These are phyloP conservation scores for Solenodon paradoxus DNA, from an alignment of 2,113 vertebrate genomes.

Conservation along the genomic window DNA sequence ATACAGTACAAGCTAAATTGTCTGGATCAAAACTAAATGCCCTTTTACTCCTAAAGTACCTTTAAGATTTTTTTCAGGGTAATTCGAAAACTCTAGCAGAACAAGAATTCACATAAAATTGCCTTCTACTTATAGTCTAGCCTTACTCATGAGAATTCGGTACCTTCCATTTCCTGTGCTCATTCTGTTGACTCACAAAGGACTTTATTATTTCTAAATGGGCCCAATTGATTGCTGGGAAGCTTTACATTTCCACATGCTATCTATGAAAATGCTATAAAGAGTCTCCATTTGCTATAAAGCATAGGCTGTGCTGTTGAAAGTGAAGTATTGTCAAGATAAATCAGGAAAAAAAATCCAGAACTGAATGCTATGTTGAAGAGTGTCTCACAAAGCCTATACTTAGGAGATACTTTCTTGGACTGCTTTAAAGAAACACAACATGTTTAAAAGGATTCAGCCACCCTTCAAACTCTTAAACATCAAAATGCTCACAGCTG, in stretches of 20 bases:
- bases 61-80: background rate
- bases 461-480: background rate
- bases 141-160: background rate
- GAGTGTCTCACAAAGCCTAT: slow-evolving; percentile 15
- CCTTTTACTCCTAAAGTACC: background rate
- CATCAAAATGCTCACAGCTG: background rate
- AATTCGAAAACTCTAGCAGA: background rate
- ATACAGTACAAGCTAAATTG: background rate
- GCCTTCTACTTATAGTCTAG: background rate
- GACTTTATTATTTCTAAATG: slow-evolving; percentile 43
- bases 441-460: slow-evolving; percentile 34
- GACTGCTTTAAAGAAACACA: slow-evolving; percentile 40
- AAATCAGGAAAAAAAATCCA: background rate
- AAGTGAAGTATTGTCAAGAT: slow-evolving; percentile 48
- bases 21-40: background rate
- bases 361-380: background rate
- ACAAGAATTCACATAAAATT: background rate
- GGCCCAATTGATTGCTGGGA: background rate
- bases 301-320: background rate
- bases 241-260: background rate
- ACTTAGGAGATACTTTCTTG: background rate
- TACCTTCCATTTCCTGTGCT: slow-evolving; percentile 32
- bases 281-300: background rate
- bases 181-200: slow-evolving; percentile 30
- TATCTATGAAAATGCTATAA: slow-evolving; percentile 25